Evolutionary conservation across 2,797 vertebrate species (phyloP), one percentile per base, ranked within the genome.

Genomic region (Leuciscus waleckii): DNA sequence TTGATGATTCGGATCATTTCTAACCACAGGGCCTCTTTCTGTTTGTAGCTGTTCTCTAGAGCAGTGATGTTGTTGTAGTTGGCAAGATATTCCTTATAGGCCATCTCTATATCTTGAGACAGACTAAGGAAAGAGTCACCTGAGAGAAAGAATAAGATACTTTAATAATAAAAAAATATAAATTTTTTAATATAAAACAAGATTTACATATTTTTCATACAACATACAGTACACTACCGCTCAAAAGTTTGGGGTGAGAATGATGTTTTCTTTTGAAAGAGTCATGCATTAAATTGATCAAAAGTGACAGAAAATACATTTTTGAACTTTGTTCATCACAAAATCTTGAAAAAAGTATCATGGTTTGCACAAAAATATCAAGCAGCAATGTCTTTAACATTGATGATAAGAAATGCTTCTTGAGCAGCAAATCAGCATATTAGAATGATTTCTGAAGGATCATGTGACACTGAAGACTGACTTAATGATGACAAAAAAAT

Each of bases 61-160:
- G 92, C 83, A 0, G 97, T 94, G 2, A 97, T 91, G 2, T 95
- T 94, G 61, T 92, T 95, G 0, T 98, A 99, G 95, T 95, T 95
- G 89, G 95, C 92, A 91, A 99, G 94, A 90, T 99, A 99, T 87
- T 96, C 94, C 86, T 94, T 97, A 86, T 99, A 99, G 14, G 95
- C 92, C 0, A 89, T 91, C 89, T 99, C 97, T 11, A 99, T 95
- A 88, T 98, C 96, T 14, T 95, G 92, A 71, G 96, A 97, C 91
- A 97, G 93, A 78, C 94, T 94, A 85, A 98, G 96, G 93, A 99
- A 99, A 0, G 97, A 88, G 2, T 94, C 68, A 75, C 98, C 98
- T 99, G 92, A 17, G 54, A 74, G 83, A 81, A 67, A 61, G 7
- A 68, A 74, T 7, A 32, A 16, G n/a, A 35, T 26, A 49, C 35